Base-by-base conservation (phyloP, 2,797 vertebrate species). In the Melanotaenia maccullochi region DNA sequence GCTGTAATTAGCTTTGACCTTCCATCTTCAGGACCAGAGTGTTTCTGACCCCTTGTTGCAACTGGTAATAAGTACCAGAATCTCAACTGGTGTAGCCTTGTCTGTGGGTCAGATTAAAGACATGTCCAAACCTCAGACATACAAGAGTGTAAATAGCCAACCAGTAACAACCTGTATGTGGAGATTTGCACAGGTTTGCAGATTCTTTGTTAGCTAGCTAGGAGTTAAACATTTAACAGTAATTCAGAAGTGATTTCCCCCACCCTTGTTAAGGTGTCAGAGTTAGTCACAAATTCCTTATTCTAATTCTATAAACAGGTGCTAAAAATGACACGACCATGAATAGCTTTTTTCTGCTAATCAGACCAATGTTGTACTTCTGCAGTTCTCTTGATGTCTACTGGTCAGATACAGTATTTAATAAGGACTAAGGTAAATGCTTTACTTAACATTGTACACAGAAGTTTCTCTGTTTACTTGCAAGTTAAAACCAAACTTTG, bases 1-100 rank as follows among this genome's bases (percentile, higher is more conserved):
- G 35, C 79, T 83, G 82, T 87, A 85, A 93, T 94, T 93, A 92
- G 83, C 83, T 83, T 59, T 73, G 88, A 88, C 87, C 89, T 82
- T 71, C 64, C 44, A 65, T 84, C 70, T 70, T 32, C 40, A 38
- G 65, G 78, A 78, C 71, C 61, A 44, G 56, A 82, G 75, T 40
- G 49, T 71, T 40, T 24, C 64, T 82, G 85, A 92, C 87, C 90
- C 68, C 81, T 66, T 69, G 82, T 85, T 85, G 64, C 74, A 77
- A 74, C 83, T 79, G 75, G 85, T 91, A 91, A 92, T 91, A 81
- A 93, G 79, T 71, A 85, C 44, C 66, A 77, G 73, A 78, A 80
- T 75, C 78, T 82, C 42, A 30, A 52, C 78, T 74, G 79, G 74
- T 79, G 73, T 57, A 61, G 69, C 49, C 66, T 24, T 18, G 60